A percentile compares a stretch with the other conserved stretches of the same genome.
Conservation (phyloP, 2,888 invertebrate species). For the Lithophane semibrunnea region DNA sequence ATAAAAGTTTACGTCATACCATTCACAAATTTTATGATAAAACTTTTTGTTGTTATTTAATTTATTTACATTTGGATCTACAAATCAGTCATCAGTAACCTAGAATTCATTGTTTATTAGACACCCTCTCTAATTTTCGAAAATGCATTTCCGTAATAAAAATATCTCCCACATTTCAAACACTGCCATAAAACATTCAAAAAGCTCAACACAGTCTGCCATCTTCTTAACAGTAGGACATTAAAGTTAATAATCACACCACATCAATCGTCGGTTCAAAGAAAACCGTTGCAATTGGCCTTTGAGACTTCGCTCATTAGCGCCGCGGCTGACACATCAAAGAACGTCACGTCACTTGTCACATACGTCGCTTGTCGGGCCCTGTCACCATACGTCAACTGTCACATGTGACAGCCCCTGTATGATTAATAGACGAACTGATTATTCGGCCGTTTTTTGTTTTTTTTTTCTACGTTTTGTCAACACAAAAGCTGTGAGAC, state of each 20-base stretch:
- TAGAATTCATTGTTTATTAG: conserved; percentile 15
- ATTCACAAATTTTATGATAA: conserved; percentile 15
- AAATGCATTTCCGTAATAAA: conserved; percentile 58
- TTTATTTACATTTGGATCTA: conserved; percentile 22
- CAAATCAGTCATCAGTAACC: conserved; percentile 36
- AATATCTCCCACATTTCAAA: conserved; percentile 49
- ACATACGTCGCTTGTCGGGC: conserved; percentile 76
- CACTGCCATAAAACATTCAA: conserved; percentile 49
- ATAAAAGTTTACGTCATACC: conserved; percentile 1
- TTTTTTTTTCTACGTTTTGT: conserved; percentile 71
- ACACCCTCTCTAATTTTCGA: conserved; percentile 28
- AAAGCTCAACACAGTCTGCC: conserved; percentile 55
- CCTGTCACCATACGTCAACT: conserved; percentile 79
- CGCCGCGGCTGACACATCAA: conserved; percentile 83
- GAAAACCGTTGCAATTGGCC: conserved; percentile 72
- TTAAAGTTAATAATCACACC: conserved; percentile 71
- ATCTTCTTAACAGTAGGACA: conserved; percentile 66
- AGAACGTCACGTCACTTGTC: conserved; percentile 77
- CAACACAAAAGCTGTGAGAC: conserved; percentile 78
- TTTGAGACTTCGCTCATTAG: conserved; percentile 79
- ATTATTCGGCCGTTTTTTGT: conserved; percentile 74
- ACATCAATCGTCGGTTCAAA: conserved; percentile 72
- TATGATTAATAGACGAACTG: conserved; percentile 84
- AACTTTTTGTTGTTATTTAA: conserved; percentile 6
- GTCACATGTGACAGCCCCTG: conserved; percentile 70